Evolutionary conservation across 2,797 vertebrate species (phyloP), one percentile per base, ranked within the genome.

Genomic region (Lophotriccus pileatus): DNA sequence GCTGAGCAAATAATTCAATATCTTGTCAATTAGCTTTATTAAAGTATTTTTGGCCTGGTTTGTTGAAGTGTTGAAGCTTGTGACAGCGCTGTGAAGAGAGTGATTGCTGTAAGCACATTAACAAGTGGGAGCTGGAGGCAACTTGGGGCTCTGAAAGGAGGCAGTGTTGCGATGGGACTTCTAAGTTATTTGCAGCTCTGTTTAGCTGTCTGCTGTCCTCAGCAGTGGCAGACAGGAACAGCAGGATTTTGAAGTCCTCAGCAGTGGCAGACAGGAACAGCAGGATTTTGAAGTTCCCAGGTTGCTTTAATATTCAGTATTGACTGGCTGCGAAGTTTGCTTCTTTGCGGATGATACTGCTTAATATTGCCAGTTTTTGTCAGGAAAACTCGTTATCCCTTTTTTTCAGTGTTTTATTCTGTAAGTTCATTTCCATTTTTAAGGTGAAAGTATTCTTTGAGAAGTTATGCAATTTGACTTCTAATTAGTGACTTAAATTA

Each of bases 101-200:
- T 78, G 43, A 63, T 37, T 89, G 76, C 79, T 81, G 19, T 83
- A 30, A 94, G 85, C 1, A 0, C 59, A 27, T 84, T 84, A 90
- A 52, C 59, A 66, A 84, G 85, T 13, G 46, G 70, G 56, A 84
- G 86, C 86, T 76, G 92, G 74, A 90, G 78, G 86, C 5, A 0
- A 67, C 1, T 0, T 0, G 0, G 20, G 47, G 56, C 88, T 87
- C 17, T 95, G 96, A 94, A 93, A 90, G 77, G 92, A 96, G 78
- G 67, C 92, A 93, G 70, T 75, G 85, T 88, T 93, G 93, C 0
- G 0, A 28, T 76, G 34, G 0, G 83, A 43, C 63, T 66, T 83
- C 43, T 53, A 6, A 94, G 79, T 62, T 88, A 78, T 68, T 84
- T 87, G 76, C 90, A 86, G 76, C 82, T 88, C 89, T 88, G 43